These are phyloP conservation scores for Lichenostomus cassidix DNA, from an alignment of 2,113 vertebrate genomes.

Conservation along the genomic window DNA sequence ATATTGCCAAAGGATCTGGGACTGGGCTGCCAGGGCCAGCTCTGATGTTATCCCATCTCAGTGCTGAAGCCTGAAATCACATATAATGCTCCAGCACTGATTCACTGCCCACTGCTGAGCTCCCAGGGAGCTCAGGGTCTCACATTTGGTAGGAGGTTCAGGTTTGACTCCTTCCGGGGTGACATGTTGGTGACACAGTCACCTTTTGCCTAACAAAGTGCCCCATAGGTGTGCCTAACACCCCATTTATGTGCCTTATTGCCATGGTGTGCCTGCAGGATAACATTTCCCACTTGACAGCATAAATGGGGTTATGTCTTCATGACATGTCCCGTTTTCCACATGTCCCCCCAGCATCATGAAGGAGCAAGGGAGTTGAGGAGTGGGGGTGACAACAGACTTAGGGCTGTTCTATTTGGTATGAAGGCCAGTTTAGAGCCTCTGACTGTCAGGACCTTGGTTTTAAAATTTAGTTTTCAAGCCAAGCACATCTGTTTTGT, in stretches of 20 bases:
- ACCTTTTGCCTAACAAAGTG: too few relatives aligned
- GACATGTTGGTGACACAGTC: accelerated
- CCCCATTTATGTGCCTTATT: background rate
- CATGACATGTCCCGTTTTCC: background rate
- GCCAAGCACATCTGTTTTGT: background rate
- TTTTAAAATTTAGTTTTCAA: background rate
- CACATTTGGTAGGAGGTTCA: background rate
- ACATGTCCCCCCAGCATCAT: accelerated
- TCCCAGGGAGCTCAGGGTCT: background rate
- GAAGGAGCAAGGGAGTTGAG: background rate
- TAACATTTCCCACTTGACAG: background rate
- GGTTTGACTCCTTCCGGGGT: background rate
- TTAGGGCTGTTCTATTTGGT: background rate
- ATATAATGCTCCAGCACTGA: background rate
- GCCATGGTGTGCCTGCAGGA: background rate
- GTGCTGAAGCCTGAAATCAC: background rate
- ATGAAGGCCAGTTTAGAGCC: background rate
- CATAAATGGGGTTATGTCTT: background rate
- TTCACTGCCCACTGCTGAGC: background rate
- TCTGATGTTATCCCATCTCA: background rate
- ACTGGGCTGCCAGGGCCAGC: background rate
- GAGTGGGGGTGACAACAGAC: background rate
- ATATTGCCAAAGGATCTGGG: background rate
- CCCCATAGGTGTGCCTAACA: background rate
- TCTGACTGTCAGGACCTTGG: background rate